Evolutionary conservation across 2,888 invertebrate species (phyloP), one percentile per base, ranked within the genome.

Genomic region (Dastarcus helophoroides): DNA sequence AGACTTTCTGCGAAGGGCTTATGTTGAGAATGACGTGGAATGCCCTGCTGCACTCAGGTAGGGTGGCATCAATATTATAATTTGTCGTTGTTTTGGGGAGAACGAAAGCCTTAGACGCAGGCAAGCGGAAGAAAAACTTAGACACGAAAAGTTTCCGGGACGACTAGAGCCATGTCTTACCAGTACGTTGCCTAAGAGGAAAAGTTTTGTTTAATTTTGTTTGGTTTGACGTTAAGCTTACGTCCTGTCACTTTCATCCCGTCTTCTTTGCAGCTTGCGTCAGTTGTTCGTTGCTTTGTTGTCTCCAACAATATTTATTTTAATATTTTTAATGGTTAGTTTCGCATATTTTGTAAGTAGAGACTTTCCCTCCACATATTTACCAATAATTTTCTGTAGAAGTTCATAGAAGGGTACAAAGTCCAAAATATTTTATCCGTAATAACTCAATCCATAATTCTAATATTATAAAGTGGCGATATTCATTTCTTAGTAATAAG

Each of bases 181-280:
- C 53, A 52, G 53, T 51, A 51, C 54, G 53, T 54, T 55, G 55
- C 56, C 56, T 57, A 58, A 61, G 58, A 60, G 58, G 60, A 61
- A 62, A 62, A 62, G 56, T 62, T 60, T 60, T 57, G 58, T 61
- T 61, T 59, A 61, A 61, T 60, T 61, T 62, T 60, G 61, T 62
- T 62, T 60, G 59, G 59, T 60, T 60, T 61, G 61, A 60, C 60
- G 58, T 57, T 61, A 60, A 62, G 59, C 59, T 56, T 48, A 55
- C 54, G 51, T 57, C 56, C 56, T 60, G 61, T 62, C 61, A 62
- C 58, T 62, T 60, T 61, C 60, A 58, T 60, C 53, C 55, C 52
- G 51, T 55, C 54, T 56, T 47, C 47, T 47, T 49, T 46, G 44
- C 43, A 42, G 47, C 39, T 39, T 43, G 44, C 48, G 48, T 43